Conservation (phyloP, 2,113 vertebrate genomes). For the Tilapia sparmanii region DNA sequence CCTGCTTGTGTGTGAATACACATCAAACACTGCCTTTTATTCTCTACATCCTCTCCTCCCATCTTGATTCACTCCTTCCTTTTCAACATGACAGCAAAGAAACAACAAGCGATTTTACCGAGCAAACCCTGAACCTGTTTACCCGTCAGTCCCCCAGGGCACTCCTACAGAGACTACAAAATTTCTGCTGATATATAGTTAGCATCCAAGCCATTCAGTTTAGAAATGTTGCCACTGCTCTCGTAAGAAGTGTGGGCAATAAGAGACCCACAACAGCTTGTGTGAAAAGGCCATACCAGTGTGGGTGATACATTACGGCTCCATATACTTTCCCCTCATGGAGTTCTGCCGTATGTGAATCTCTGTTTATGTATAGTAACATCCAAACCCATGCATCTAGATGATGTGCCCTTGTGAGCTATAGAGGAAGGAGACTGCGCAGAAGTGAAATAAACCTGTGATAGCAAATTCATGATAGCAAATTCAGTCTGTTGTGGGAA, state of each 20-base stretch:
- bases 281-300: constrained; percentile 50
- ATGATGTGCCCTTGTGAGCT: background rate
- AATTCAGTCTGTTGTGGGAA: constrained; percentile 1
- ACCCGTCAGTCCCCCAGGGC: constrained; percentile 4
- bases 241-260: constrained; percentile 37
- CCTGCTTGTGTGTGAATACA: constrained; percentile 8
- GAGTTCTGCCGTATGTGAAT: background rate
- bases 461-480: constrained; percentile 23
- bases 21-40: constrained; percentile 28
- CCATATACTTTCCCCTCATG: constrained; percentile 2
- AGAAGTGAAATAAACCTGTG: constrained; percentile 17
- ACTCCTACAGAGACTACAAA: constrained; percentile 1
- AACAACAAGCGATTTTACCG: background rate
- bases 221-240: constrained; percentile 17
- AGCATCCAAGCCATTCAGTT: constrained; percentile 24
- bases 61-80: background rate
- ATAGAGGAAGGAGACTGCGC: background rate
- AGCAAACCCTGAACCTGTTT: constrained; percentile 1
- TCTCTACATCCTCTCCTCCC: background rate
- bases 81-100: background rate
- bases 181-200: constrained; percentile 29
- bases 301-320: constrained; percentile 42
- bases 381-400: background rate
- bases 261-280: constrained; percentile 40
- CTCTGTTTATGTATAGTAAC: background rate